Evolutionary conservation across 1,140 invertebrate species (phyloP).

Genomic region (Varroa destructor): DNA sequence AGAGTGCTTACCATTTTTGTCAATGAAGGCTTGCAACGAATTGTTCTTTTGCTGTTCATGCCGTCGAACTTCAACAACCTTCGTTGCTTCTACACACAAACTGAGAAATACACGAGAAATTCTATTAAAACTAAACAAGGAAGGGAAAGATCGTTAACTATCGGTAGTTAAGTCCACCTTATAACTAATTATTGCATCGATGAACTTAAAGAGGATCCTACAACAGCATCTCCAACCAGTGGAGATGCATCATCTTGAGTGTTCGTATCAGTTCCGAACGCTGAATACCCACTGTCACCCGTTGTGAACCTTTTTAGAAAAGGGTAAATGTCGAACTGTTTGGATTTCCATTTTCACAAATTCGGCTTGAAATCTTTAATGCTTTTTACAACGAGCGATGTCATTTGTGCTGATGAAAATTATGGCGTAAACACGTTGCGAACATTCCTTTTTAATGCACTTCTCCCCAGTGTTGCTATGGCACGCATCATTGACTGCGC

Average conservation of each 20-base stretch:
- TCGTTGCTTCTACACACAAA: background rate
- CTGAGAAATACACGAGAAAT: background rate
- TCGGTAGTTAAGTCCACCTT: background rate
- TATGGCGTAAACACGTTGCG: background rate
- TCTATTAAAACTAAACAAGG: background rate
- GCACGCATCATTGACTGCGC: background rate
- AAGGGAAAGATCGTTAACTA: background rate
- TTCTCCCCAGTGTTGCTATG: background rate
- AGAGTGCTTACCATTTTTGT: background rate
- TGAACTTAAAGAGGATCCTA: background rate
- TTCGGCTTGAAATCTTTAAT: background rate
- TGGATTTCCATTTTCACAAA: background rate
- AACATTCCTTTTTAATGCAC: background rate
- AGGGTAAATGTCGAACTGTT: slow-evolving; percentile 8
- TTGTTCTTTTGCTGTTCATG: background rate
- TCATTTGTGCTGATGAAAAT: background rate
- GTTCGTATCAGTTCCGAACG: background rate
- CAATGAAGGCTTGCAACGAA: background rate
- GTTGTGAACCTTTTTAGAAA: background rate
- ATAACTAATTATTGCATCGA: background rate
- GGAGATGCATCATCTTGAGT: background rate
- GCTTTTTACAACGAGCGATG: background rate
- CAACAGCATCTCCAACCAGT: background rate
- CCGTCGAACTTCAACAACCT: slow-evolving; percentile 8
- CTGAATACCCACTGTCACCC: background rate